Conservation (phyloP, 1,140 invertebrate species). For the Heliconius hewitsoni region DNA sequence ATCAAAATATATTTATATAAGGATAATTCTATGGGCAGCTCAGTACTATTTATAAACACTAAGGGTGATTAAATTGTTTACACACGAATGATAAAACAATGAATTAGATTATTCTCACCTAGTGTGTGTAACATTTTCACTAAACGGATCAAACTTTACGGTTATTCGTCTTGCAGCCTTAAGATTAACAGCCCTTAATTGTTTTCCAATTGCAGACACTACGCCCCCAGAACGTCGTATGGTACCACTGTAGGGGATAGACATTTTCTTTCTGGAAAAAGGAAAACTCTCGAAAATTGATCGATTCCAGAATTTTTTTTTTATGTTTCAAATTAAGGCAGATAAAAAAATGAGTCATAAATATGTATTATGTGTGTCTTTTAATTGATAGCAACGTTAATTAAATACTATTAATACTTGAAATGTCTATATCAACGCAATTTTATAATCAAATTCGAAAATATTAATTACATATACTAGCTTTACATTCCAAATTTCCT, state of each 20-base stretch:
- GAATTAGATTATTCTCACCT: conserved; percentile 80
- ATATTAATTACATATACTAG: not conserved
- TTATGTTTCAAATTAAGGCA: not conserved
- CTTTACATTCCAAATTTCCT: not conserved
- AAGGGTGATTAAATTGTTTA: not conserved
- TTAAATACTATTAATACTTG: not conserved
- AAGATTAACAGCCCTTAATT: conserved; percentile 86
- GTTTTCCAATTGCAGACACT: conserved; percentile 85
- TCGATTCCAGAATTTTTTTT: conserved; percentile 14
- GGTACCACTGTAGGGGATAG: conserved; percentile 86
- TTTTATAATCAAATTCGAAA: not conserved
- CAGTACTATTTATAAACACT: conserved; percentile 3
- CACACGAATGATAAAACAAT: not conserved
- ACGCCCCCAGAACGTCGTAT: conserved; percentile 83
- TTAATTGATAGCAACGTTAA: not conserved
- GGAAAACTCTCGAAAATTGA: conserved; percentile 29
- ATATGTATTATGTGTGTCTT: not conserved
- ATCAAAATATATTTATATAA: not conserved
- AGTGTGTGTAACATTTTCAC: conserved; percentile 84
- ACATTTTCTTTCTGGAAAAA: conserved; percentile 78
- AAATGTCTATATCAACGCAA: not conserved
- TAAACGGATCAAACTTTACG: conserved; percentile 92
- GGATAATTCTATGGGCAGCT: not conserved
- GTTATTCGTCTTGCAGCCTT: conserved; percentile 89
- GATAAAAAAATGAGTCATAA: not conserved